Evolutionary conservation across 2,797 vertebrate genomes (phyloP), one percentile per base, ranked within the genome.

Genomic region (Eulemur mongoz): DNA sequence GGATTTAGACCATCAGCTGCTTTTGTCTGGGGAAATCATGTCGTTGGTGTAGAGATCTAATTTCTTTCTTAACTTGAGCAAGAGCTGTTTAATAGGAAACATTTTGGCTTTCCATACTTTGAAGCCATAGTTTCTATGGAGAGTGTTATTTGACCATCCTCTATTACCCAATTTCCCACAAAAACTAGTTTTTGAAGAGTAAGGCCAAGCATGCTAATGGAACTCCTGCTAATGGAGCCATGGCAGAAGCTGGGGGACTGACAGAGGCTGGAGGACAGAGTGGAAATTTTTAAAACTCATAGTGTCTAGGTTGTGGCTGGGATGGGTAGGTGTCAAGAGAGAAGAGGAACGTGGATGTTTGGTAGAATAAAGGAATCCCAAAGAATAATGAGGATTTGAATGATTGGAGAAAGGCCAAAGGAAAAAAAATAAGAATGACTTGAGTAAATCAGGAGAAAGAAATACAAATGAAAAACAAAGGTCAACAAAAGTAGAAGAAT

Each of bases 11-110:
- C 87, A 86, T 86, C 90, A 75, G 84, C 85, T 83, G 88, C 85
- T 97, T 79, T 95, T 88, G 94, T 94, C 94, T 86, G 91, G 88
- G 93, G 97, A 93, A 86, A 84, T 88, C 48, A 52, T 67, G 54
- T 35, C 65, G 30, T 40, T 32, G 1, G 45, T 65, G 72, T 59
- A 78, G 72, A 90, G 81, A 93, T 76, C 57, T 91, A 54, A 86
- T 95, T 92, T 94, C 85, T 96, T 84, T 43, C 90, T 93, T 92
- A 82, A 76, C 72, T 93, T 94, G 78, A 95, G 75, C 27, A 82
- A 96, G 72, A 75, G 15, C 45, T 57, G 4, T 89, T 93, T 97
- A 88, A 93, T 83, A 86, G 57, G 75, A 86, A 93, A 93, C 57
- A 93, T 96, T 89, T 79, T 50, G 30, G 43, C 59, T 57, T 75